Evolutionary conservation across 1,140 invertebrate species (phyloP), one percentile per base, ranked within the genome.

Genomic region (Adelges cooleyi): DNA sequence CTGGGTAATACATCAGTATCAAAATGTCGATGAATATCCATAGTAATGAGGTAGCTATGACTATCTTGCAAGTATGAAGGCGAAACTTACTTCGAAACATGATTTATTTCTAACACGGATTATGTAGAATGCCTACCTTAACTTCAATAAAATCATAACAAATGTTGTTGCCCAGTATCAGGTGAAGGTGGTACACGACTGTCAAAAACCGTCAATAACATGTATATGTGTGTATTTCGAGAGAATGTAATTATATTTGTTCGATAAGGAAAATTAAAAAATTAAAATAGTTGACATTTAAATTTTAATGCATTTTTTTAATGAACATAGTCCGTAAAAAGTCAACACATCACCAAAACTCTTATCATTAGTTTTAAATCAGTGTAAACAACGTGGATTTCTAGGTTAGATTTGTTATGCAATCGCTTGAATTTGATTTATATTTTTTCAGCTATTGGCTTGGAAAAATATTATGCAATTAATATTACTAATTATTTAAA

Each of bases 11-110:
- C 77, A 93, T 91, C 49, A 98, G 80, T 36, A 98, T 78, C 62
- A 89, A 82, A 22, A 95, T 90, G 76, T 94, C 92, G 38, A 98
- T 81, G 70, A 97, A 80, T 71, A 97, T 86, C 95, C 95, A 98
- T 42, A 94, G 90, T 65, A 98, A 77, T 0, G 94, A 97, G 66
- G 95, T 97, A 68, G 92, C 79, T 68, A 97, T 77, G 69, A 98
- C 89, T 68, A 98, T 89, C 73, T 92, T 90, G 77, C 92, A 96
- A 65, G 91, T 94, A 75, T 94, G 90, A 77, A 91, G 87, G 73
- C 90, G 84, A 74, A 92, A 83, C 79, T 88, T 89, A 72, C 85
- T 86, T 73, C 87, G 83, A 73, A 90, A 87, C 86, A 89, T 89
- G 38, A n/a, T 46, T 20, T 8, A 9, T 40, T 13, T 22, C 13